Evolutionary conservation across 1,140 invertebrate species (phyloP), one percentile per base, ranked within the genome.

Genomic region (Mactra quadrangularis): DNA sequence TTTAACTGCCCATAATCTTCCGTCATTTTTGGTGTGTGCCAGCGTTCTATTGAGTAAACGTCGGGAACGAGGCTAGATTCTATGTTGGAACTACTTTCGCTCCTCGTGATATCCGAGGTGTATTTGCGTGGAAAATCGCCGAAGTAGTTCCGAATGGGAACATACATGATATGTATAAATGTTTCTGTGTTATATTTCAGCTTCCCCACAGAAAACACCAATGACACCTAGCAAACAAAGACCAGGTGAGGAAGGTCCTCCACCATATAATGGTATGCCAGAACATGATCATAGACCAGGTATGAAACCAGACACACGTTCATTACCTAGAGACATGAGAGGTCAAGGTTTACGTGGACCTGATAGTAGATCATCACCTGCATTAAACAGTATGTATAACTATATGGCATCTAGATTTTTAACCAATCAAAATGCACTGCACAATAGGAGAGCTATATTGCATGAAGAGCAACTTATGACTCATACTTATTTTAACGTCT

Each of bases 301-400:
- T 13, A 82, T 74, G 68, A 55, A 74, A 19, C 64, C 52, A 53
- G 83, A 83, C 47, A 25, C 38, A 6, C 78, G 66, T 15, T 66
- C 66, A 25, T 53, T 87, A 3, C 83, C 64, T 41, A 47, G 70
- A 53, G 86, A 76, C 52, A 70, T 47, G 50, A 77, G 52, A 55
- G 81, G 53, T 66, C 72, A 83, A 13, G 77, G 47, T 33, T 50
- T 86, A 47, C 77, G 85, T 22, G 87, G 84, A 47, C 82, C 85
- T 19, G 84, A 89, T 47, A 89, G 85, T 72, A 59, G 86, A 33
- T 89, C 87, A 22, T 87, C 87, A 4, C 87, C 87, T 19, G 76
- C 87, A 57, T 71, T 89, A 0, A 86, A 87, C 68, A 89, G 87
- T 89, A 89, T 31, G 87, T 89, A 64, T 82, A 11, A 13, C 17